Conservation (phyloP, 2,113 vertebrate genomes). For the Xenopus laevis region DNA sequence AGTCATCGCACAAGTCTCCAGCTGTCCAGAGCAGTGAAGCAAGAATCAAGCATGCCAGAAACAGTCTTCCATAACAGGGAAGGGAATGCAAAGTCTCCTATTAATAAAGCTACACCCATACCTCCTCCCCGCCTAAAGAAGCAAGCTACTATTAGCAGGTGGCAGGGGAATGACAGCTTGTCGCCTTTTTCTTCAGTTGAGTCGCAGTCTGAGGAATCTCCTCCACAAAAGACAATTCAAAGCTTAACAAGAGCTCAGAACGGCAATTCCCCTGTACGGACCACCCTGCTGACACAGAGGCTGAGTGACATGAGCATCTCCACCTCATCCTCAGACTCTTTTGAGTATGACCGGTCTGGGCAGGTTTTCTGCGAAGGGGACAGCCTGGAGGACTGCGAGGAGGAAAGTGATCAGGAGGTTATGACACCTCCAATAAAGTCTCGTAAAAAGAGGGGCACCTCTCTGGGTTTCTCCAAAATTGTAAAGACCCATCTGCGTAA, state of each 20-base stretch:
- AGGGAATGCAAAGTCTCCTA: conserved; percentile 58
- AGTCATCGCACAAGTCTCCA: conserved; percentile 61
- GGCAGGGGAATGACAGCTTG: conserved; percentile 43
- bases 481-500: conserved; percentile 86
- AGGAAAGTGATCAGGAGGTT: conserved; percentile 83
- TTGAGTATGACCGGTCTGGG: conserved; percentile 79
- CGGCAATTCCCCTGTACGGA: conserved; percentile 50
- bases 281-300: conserved; percentile 69
- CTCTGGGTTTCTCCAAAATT: conserved; percentile 79
- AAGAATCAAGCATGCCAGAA: conserved; percentile 70
- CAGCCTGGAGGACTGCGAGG: conserved; percentile 84
- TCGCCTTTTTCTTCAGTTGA: conserved; percentile 26
- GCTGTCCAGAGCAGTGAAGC: conserved; percentile 64
- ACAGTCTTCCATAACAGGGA: conserved; percentile 62
- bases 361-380: conserved; percentile 73
- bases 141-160: conserved; percentile 67
- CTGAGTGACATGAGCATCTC: conserved; percentile 92
- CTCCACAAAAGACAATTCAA: conserved; percentile 37
- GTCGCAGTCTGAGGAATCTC: conserved; percentile 64
- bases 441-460: conserved; percentile 68
- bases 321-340: conserved; percentile 87
- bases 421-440: conserved; percentile 75
- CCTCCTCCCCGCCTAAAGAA: conserved; percentile 74
- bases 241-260: conserved; percentile 54
- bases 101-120: conserved; percentile 63